A percentile compares a stretch with the other conserved stretches of the same genome.
phyloP scores from a whole-genome alignment of 2,888 invertebrate species.

The Dasypogon diadema region DNA sequence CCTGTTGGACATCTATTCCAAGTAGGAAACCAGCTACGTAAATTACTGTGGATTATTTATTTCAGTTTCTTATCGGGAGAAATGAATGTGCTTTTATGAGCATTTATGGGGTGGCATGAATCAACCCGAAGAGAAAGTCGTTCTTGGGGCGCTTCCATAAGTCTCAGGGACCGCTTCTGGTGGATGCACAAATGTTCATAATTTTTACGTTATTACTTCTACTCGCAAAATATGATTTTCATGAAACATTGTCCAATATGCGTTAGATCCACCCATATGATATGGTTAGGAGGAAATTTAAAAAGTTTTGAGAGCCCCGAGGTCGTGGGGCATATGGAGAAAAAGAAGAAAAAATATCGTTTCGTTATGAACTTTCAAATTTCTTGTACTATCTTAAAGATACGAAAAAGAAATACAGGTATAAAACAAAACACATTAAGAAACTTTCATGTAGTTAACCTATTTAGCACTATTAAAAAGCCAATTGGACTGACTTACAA shows the following conservation, averaged over 20 bases:
- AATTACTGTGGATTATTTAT: slow-evolving; percentile 44
- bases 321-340: too few relatives aligned
- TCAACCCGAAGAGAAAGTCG: slow-evolving; percentile 4
- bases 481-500: too few relatives aligned
- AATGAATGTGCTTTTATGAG: slow-evolving; percentile 42
- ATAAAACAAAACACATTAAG: too few relatives aligned
- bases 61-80: slow-evolving; percentile 37
- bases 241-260: slow-evolving; percentile 42
- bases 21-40: background rate
- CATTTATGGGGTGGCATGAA: slow-evolving; percentile 46
- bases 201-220: slow-evolving; percentile 36
- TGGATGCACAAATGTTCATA: slow-evolving; percentile 43
- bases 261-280: slow-evolving; percentile 29
- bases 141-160: slow-evolving; percentile 32
- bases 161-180: background rate
- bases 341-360: too few relatives aligned
- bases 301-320: slow-evolving; percentile 13
- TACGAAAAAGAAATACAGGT: too few relatives aligned
- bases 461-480: too few relatives aligned
- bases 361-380: too few relatives aligned
- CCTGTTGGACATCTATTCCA: slow-evolving; percentile 40
- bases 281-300: slow-evolving; percentile 41
- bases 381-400: too few relatives aligned
- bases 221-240: slow-evolving; percentile 26
- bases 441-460: too few relatives aligned